phyloP scores from a whole-genome alignment of 2,888 invertebrate genomes.

The Protophormia terraenovae region DNA sequence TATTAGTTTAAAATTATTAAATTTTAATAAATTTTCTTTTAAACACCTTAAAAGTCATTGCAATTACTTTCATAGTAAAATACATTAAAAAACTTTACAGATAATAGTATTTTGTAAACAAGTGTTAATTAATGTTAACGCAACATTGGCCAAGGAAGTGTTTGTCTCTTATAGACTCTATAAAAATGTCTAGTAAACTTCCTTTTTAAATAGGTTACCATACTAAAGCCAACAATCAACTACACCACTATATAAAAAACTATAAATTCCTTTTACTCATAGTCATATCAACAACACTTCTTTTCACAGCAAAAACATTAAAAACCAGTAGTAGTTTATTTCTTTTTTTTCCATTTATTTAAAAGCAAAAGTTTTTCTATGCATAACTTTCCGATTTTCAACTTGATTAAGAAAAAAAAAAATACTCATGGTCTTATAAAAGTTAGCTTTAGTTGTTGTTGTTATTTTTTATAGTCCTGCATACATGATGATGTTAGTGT shows the following conservation, averaged over 20 bases:
- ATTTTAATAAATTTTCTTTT: neutral
- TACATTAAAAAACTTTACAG: neutral
- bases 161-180: conserved; percentile 27
- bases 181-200: conserved; percentile 53
- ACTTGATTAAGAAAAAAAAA: conserved; percentile 11
- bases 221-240: neutral
- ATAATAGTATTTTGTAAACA: neutral
- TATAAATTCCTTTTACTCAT: conserved; percentile 7
- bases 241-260: neutral
- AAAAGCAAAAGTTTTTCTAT: conserved; percentile 62
- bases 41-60: neutral
- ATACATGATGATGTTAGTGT: conserved; percentile 56
- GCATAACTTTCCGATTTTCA: conserved; percentile 25
- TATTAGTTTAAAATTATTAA: neutral
- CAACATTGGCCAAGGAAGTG: conserved; percentile 31
- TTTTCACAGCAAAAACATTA: neutral
- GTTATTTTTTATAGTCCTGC: neutral
- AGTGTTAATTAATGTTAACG: conserved; percentile 41
- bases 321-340: neutral
- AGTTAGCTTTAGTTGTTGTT: neutral
- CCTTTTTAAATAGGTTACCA: conserved; percentile 44
- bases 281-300: neutral
- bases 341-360: neutral
- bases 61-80: neutral
- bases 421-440: neutral